Base-by-base conservation (phyloP, 2,888 invertebrate species). In the Allacma fusca region DNA sequence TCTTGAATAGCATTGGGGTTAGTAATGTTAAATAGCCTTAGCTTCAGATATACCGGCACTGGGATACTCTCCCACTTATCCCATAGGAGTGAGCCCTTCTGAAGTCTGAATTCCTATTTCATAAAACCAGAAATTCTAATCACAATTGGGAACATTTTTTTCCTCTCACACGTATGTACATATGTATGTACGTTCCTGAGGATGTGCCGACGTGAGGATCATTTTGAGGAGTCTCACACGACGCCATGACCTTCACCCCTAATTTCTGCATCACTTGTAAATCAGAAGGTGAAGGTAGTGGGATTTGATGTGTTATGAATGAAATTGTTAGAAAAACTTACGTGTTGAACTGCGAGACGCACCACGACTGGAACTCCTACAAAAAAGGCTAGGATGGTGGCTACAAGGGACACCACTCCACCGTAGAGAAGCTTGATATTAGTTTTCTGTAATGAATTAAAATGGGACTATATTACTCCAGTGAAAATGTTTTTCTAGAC, bases 31-130 rank as follows among this genome's bases (percentile, higher is more conserved):
- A 81, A 80, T 28, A 82, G 76, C 44, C 79, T 34, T 44, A 82
- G 79, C 43, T 29, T 57, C 16, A 34, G 21, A 44, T 44, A 71
- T 13, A 71, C 44, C 5, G 71, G 71, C 1, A 82, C 79, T 23
- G 81, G 80, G 57, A 82, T 79, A 40, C 81, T 78, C 68, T 81
- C 81, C 82, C 82, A 82, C 76, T 82, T 82, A 50, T 78, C 78
- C 78, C 79, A 82, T 21, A 81, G 74, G 23, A 80, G 79, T 9
- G 80, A 69, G 12, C 81, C 82, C 5, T 80, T 79, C 4, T 76
- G 76, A n/a, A 82, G 75, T 73, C 77, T 78, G 19, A 81, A 29
- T 77, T 77, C 72, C 82, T 82, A 77, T 43, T 19, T 19, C 44
- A 43, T 19, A 43, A 9, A 43, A 19, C 44, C 9, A 43, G 19